Base-by-base conservation (phyloP, 2,797 vertebrate genomes). In the Danionella dracula region DNA sequence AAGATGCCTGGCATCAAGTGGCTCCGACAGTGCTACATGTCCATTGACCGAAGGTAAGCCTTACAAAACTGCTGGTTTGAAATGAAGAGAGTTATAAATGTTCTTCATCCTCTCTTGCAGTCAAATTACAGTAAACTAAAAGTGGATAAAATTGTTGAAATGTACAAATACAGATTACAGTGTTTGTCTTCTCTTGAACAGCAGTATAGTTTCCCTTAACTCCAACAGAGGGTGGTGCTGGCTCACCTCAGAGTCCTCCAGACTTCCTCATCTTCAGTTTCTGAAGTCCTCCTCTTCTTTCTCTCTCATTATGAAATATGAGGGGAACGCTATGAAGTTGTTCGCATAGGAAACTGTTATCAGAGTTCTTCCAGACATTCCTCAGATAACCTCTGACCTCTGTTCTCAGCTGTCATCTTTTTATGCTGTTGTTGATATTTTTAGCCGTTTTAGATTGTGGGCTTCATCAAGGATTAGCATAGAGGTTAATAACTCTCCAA, bases 11-110 rank as follows among this genome's bases (percentile, higher is more conserved):
- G 87, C 13, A 88, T 93, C 21, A 70, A 80, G 53, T 94, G 92
- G 93, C 86, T 94, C 0, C 88, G 85, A 8, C 84, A 85, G 58
- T 94, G 92, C 74, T 93, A 93, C 81, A 84, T 41, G 1, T 89
- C 88, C 38, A 85, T 92, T 8, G 89, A 89, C 21, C 63, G 67
- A 62, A 69, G 86, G 90, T 88, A 57, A 76, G 58, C 19, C 11
- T 15, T 53, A 34, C 49, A 15, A 16, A n/a, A 13, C n/a, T n/a
- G n/a, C 23, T 27, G 23, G 23, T 27, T 27, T 27, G n/a, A n/a
- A n/a, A 27, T 27, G 6, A 3, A 27, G 23, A 27, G 23, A 27
- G n/a, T n/a, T n/a, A n/a, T n/a, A n/a, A n/a, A n/a, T n/a, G n/a
- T n/a, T 27, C 6, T 27, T 27, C 23, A 27, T 3, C 3, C 23